phyloP scores from a whole-genome alignment of 37 sponge, comb jelly and placozoan species.

The Dysidea cf. avara region DNA sequence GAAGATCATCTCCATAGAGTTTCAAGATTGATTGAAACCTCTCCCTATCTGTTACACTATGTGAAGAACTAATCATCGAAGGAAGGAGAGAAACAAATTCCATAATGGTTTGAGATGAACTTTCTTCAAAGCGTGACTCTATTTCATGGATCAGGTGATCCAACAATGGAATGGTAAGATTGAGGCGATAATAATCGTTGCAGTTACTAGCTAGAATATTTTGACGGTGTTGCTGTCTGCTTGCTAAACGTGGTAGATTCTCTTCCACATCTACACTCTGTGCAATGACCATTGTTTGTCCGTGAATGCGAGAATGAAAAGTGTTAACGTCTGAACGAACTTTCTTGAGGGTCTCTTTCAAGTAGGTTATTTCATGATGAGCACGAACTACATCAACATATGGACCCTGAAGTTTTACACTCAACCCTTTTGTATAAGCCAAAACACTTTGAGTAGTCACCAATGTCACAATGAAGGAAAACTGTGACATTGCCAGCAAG shows the following conservation, averaged over 20 bases:
- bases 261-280: conserved; percentile 36
- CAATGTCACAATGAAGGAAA: no score
- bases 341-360: conserved; percentile 19
- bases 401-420: conserved; percentile 17
- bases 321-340: conserved; percentile 19
- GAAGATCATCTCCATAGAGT: conserved; percentile 37
- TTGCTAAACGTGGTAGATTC: conserved; percentile 14
- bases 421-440: conserved; percentile 19
- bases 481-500: no score
- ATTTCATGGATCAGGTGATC: no score
- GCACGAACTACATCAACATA: conserved; percentile 33
- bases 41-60: not conserved
- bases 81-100: conserved; percentile 52
- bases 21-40: conserved; percentile 14
- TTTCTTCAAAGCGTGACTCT: conserved; percentile 28
- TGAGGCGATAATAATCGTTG: conserved; percentile 26
- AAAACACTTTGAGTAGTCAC: no score
- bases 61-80: conserved; percentile 4
- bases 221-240: conserved; percentile 35
- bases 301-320: conserved; percentile 37
- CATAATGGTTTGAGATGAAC: conserved; percentile 7
- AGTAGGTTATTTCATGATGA: conserved; percentile 9
- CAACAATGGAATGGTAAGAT: conserved; percentile 45
- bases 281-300: conserved; percentile 15
- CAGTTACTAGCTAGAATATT: conserved; percentile 23